Evolutionary conservation across 2,797 vertebrate species (phyloP), one percentile per base, ranked within the genome.

Genomic region (Alosa sapidissima): DNA sequence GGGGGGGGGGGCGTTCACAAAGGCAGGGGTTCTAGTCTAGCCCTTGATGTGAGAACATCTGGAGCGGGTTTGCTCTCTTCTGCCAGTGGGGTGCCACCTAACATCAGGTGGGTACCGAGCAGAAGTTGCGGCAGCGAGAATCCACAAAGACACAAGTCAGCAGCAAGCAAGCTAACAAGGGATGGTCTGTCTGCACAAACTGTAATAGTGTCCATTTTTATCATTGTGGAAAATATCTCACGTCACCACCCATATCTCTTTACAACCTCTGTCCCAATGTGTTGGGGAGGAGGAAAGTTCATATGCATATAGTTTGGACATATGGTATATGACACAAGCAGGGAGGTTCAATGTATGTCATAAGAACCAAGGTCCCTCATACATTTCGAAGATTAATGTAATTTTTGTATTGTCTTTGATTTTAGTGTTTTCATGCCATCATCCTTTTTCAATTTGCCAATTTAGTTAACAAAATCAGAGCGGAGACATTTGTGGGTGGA

Each of bases 11-110:
- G 54, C 87, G 89, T 89, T 85, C 83, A 7, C n/a, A 0, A 55
- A 41, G 16, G 19, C 48, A 36, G 55, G 78, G 87, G 89, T 89
- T 86, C 84, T 87, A 83, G 86, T 89, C 87, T 89, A 87, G 84
- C 51, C 82, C 89, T 91, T 91, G 84, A 88, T 91, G 91, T 92
- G 91, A 90, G 92, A 92, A 93, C 72, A 78, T 78, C 72, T 78
- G 72, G 72, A 78, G 72, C 36, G 14, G 36, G 36, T 47, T 78
- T 16, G 68, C 68, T 41, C 36, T 41, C 33, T 3, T 41, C 33
- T 78, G 72, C 41, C 72, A 21, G 72, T 47, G 72, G 72, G 41
- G 72, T 45, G 72, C 28, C 36, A 28, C 41, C 41, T 21, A 19
- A 78, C 36, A 78, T 47, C 72, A 78, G 72, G 72, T 78, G 72